phyloP scores from a whole-genome alignment of 1,140 invertebrate genomes.

The Drosophila lacertosa region DNA sequence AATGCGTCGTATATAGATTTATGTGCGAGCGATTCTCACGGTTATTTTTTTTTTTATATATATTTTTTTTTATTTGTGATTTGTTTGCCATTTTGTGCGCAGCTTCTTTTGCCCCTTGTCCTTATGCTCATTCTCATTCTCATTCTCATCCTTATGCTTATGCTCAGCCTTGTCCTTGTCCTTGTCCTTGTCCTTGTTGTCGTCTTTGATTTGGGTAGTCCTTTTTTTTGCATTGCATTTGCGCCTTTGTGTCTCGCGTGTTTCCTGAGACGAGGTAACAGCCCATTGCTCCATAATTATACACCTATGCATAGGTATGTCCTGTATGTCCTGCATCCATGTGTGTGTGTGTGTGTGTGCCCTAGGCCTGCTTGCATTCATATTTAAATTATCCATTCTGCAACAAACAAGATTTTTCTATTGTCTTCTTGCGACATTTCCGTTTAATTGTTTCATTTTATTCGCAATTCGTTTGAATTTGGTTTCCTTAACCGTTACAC shows the following conservation, averaged over 20 bases:
- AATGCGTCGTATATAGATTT: conserved; percentile 27
- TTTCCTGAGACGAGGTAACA: conserved; percentile 27
- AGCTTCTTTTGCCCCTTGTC: conserved; percentile 35
- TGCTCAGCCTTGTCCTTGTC: conserved; percentile 43
- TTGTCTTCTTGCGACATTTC: conserved; percentile 59
- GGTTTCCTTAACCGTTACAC: conserved; percentile 39
- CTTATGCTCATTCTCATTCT: conserved; percentile 18
- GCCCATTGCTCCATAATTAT: conserved; percentile 22
- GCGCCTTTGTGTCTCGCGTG: conserved; percentile 43
- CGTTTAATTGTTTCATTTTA: conserved; percentile 59
- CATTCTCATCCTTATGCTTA: conserved; percentile 47
- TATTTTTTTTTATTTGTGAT: conserved; percentile 5
- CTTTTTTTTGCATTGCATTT: conserved; percentile 40
- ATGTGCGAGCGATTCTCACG: conserved; percentile 40
- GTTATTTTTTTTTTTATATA: neutral
- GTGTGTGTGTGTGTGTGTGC: conserved; percentile 39
- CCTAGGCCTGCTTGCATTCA: conserved; percentile 57
- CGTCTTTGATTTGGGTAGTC: conserved; percentile 74
- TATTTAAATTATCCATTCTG: conserved; percentile 63
- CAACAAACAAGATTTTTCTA: conserved; percentile 40
- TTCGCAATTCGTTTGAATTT: conserved; percentile 19
- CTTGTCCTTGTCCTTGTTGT: conserved; percentile 58
- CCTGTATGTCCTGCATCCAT: conserved; percentile 39
- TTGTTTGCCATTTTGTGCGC: conserved; percentile 33
- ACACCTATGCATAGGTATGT: conserved; percentile 2